Conservation (phyloP, 2,888 invertebrate species). For the Lepidocyrtoides sp. region DNA sequence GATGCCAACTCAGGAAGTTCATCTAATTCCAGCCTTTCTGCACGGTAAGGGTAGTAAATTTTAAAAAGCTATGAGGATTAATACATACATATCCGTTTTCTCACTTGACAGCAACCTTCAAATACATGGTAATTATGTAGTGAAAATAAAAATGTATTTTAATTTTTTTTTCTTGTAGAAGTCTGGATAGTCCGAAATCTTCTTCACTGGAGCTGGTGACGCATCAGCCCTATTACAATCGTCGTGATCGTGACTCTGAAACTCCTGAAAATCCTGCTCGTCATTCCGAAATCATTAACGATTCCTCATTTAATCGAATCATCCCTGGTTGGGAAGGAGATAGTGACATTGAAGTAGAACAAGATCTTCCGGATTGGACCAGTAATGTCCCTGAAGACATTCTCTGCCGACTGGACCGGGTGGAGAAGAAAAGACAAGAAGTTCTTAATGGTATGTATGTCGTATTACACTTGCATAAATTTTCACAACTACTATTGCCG, state of each 20-base stretch:
- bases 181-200: constrained; percentile 92
- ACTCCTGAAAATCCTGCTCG: constrained; percentile 83
- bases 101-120: no score
- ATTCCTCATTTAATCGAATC: constrained; percentile 73
- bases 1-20: constrained; percentile 89
- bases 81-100: no score
- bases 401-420: constrained; percentile 91
- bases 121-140: no score
- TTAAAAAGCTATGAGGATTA: not conserved
- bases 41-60: constrained; percentile 87
- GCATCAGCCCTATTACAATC: constrained; percentile 83
- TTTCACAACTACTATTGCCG: no score
- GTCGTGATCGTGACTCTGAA: constrained; percentile 84
- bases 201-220: constrained; percentile 90
- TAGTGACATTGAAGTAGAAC: constrained; percentile 89
- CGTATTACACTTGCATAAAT: no score
- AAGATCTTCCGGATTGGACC: constrained; percentile 93
- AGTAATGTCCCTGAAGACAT: constrained; percentile 92
- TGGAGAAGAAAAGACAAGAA: constrained; percentile 96
- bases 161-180: constrained; percentile 86
- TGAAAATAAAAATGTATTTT: not conserved
- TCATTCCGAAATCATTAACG: constrained; percentile 80
- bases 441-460: constrained; percentile 95
- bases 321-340: constrained; percentile 86
- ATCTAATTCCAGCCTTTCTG: constrained; percentile 91